Conservation (phyloP, 2,113 vertebrate genomes). For the Circaetus cinerascens region DNA sequence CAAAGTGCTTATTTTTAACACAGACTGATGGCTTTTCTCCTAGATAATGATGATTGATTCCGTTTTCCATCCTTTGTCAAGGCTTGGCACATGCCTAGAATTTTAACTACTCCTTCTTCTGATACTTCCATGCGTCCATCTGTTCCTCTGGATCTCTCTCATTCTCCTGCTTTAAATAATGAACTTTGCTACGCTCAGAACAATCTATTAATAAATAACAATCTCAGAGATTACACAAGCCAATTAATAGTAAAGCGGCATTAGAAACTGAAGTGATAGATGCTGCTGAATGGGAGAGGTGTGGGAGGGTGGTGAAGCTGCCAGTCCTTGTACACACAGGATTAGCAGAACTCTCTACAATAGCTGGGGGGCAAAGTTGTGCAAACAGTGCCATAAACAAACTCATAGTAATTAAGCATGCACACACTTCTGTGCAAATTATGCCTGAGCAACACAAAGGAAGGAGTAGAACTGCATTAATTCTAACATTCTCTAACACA, state of each 20-base stretch:
- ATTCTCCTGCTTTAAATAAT: constrained; percentile 58
- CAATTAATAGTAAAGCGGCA: constrained; percentile 44
- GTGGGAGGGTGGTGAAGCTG: background rate
- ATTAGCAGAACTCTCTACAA: background rate
- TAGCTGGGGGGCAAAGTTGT: background rate
- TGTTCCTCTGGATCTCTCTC: constrained; percentile 47
- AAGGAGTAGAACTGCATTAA: background rate
- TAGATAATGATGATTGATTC: constrained; percentile 57
- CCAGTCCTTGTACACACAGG: background rate
- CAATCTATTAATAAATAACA: constrained; percentile 70
- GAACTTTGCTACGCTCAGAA: constrained; percentile 27
- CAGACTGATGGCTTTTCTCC: constrained; percentile 41
- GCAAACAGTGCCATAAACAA: background rate
- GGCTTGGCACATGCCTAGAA: constrained; percentile 36
- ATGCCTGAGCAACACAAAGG: background rate
- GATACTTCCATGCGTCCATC: constrained; percentile 25
- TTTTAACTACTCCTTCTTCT: constrained; percentile 49
- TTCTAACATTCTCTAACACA: too few species aligned
- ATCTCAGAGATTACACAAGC: constrained; percentile 26
- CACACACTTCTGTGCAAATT: background rate
- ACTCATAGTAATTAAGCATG: background rate
- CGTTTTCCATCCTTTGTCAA: constrained; percentile 62
- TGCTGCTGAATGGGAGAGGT: background rate
- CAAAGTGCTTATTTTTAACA: constrained; percentile 48
- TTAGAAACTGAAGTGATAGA: background rate